Conservation (phyloP, 2,888 invertebrate genomes). For the Diplazon laetatorius region DNA sequence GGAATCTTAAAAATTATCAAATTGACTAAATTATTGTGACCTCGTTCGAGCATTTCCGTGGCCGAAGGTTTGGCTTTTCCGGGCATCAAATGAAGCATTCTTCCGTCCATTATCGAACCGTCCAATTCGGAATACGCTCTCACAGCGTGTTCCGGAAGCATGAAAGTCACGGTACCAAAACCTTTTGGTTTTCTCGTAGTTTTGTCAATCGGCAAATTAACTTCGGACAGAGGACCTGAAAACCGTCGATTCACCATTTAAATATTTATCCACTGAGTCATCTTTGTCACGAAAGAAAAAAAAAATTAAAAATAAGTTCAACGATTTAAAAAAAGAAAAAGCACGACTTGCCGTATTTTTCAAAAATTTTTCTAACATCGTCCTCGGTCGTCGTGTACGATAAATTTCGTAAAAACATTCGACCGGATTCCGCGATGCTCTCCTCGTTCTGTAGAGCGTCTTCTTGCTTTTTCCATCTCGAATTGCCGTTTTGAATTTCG, state of each 20-base stretch:
- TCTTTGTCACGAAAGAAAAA: neutral
- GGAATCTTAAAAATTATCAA: too few relatives aligned
- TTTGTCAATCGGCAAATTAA: conserved; percentile 94
- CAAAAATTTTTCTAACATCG: conserved; percentile 92
- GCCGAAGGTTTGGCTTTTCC: conserved; percentile 87
- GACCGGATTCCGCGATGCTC: conserved; percentile 93
- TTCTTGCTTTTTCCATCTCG: conserved; percentile 87
- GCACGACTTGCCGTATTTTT: conserved; percentile 88
- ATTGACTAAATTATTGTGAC: conserved; percentile 67
- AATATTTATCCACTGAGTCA: neutral
- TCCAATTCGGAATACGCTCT: conserved; percentile 94
- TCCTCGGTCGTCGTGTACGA: conserved; percentile 93
- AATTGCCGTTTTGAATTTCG: conserved; percentile 73
- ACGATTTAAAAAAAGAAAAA: conserved; percentile 1
- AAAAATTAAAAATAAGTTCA: conserved; percentile 8
- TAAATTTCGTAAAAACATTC: conserved; percentile 96
- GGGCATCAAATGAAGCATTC: conserved; percentile 96
- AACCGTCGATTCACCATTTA: neutral
- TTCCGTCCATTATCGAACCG: conserved; percentile 94
- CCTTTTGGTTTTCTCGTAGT: conserved; percentile 93
- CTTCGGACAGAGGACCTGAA: conserved; percentile 92
- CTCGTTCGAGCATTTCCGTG: conserved; percentile 75
- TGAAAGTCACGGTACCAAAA: conserved; percentile 95
- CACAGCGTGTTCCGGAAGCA: conserved; percentile 98
- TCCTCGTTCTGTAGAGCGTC: conserved; percentile 88